These are phyloP conservation scores for Thermophis baileyi DNA, from an alignment of 2,113 vertebrate species.

Conservation along the genomic window DNA sequence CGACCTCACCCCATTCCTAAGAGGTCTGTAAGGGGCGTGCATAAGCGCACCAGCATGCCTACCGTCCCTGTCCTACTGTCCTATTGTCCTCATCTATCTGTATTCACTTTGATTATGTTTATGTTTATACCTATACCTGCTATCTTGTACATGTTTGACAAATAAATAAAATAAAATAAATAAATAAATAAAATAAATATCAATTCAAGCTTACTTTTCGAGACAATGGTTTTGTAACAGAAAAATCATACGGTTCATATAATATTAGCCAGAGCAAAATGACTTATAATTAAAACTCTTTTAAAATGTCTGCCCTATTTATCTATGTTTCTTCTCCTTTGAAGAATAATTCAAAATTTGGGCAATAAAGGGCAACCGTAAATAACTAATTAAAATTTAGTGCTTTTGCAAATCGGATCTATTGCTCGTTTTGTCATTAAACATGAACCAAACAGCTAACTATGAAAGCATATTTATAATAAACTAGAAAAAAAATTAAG, in stretches of 20 bases:
- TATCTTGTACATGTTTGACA: too few species aligned
- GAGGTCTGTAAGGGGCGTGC: too few species aligned
- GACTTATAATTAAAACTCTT: neutral
- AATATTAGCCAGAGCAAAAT: neutral
- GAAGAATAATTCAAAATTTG: slow-evolving; percentile 15
- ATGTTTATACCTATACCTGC: too few species aligned
- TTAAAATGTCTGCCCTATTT: neutral
- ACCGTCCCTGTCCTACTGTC: too few species aligned
- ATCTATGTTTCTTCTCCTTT: neutral
- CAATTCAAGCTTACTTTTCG: neutral
- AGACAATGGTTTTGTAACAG: neutral
- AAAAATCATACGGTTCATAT: neutral
- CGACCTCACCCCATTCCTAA: too few species aligned
- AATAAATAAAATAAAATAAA: too few species aligned
- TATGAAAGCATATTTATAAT: slow-evolving; percentile 49
- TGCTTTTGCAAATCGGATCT: slow-evolving; percentile 40
- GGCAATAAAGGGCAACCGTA: neutral
- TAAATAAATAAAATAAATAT: too few species aligned
- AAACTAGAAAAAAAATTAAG: slow-evolving; percentile 25
- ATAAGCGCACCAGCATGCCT: too few species aligned
- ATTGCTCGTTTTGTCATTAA: slow-evolving; percentile 22
- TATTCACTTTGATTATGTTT: too few species aligned
- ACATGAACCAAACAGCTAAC: slow-evolving; percentile 34
- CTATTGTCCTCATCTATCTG: too few species aligned
- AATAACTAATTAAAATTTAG: slow-evolving; percentile 20